These are phyloP conservation scores for Standfussiana lucernea DNA, from an alignment of 2,888 invertebrate species.

Conservation along the genomic window DNA sequence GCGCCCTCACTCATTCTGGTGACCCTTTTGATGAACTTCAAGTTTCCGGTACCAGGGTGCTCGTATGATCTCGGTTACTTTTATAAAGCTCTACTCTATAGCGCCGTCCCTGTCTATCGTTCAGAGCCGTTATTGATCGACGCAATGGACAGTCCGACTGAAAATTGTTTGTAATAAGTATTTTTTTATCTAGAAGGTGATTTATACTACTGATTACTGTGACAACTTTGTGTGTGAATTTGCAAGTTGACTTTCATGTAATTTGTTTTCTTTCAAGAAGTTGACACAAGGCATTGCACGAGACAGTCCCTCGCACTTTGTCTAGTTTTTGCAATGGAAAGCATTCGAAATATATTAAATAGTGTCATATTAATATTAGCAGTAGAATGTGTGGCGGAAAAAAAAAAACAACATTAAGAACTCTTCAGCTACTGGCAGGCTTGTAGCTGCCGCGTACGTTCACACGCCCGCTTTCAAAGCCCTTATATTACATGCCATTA, in stretches of 20 bases:
- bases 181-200: not conserved
- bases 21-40: not conserved
- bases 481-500: not conserved
- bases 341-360: not conserved
- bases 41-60: not conserved
- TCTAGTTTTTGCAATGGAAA: not conserved
- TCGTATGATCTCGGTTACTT: not conserved
- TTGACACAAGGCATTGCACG: not conserved
- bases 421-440: too few species aligned
- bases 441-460: too few species aligned
- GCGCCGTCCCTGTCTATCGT: not conserved
- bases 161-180: not conserved
- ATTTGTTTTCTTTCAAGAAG: not conserved
- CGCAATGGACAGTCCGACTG: not conserved
- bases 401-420: too few species aligned
- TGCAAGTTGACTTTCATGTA: not conserved
- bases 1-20: not conserved
- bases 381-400: not conserved
- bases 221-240: not conserved
- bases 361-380: not conserved
- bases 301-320: too few species aligned
- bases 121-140: slow-evolving; percentile 9
- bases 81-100: not conserved
- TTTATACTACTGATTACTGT: not conserved
- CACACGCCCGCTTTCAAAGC: too few species aligned